Percentiles rank a stretch among this genome's conserved stretches.
These are phyloP conservation scores for Nomada ruficornis DNA, from an alignment of 2,888 invertebrate species.

Conservation along the genomic window DNA sequence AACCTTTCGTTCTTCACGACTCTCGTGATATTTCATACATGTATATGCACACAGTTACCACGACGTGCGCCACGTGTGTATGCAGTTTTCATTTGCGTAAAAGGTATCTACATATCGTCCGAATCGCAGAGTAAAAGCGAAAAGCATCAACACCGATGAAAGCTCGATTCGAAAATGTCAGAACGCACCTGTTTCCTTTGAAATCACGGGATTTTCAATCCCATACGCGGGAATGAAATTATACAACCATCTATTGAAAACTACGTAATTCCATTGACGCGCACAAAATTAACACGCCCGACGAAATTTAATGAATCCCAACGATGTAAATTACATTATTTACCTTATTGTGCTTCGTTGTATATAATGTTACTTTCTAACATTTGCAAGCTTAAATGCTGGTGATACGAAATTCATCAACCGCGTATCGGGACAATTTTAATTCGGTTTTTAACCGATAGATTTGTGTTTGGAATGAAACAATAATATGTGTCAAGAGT, in stretches of 20 bases:
- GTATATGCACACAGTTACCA: not conserved
- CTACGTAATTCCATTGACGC: constrained; percentile 7
- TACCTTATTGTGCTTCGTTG: too few species aligned
- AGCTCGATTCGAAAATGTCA: constrained; percentile 59
- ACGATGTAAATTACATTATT: not conserved
- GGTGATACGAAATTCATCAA: too few species aligned
- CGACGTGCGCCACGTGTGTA: constrained; percentile 13
- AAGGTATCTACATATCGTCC: constrained; percentile 67
- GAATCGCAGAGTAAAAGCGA: constrained; percentile 57
- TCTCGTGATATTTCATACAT: constrained; percentile 11
- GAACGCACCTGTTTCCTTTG: constrained; percentile 50
- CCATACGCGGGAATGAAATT: constrained; percentile 24
- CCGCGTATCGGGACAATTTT: too few species aligned
- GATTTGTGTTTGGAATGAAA: too few species aligned
- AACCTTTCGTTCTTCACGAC: constrained; percentile 38
- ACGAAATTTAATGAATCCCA: constrained; percentile 2
- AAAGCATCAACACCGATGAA: constrained; percentile 64
- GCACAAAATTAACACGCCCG: not conserved
- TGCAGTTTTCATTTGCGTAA: constrained; percentile 74
- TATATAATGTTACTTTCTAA: too few species aligned
- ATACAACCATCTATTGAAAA: constrained; percentile 4
- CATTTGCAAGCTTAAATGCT: too few species aligned
- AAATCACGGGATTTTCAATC: constrained; percentile 43
- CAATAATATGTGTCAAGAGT: too few species aligned
- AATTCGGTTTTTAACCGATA: too few species aligned